phyloP scores from a whole-genome alignment of 2,797 vertebrate species.

The Serranus cabrilla region DNA sequence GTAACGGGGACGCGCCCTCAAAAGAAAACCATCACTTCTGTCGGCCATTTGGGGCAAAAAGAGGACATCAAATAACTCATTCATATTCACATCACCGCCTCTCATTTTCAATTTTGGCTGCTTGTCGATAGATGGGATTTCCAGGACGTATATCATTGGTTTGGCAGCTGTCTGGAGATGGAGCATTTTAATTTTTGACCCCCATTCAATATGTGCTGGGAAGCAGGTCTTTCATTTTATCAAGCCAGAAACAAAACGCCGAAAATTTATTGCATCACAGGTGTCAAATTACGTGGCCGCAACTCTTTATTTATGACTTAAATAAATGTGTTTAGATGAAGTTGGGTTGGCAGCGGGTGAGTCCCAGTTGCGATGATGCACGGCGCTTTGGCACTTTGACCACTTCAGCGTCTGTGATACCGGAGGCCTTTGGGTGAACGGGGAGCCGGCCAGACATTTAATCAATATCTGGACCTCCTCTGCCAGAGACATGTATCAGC shows the following conservation, averaged over 20 bases:
- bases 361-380: constrained; percentile 33
- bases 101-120: constrained; percentile 57
- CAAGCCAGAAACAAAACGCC: constrained; percentile 49
- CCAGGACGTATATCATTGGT: constrained; percentile 48
- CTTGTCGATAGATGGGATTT: constrained; percentile 47
- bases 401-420: constrained; percentile 39
- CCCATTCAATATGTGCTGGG: constrained; percentile 35
- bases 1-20: not conserved
- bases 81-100: constrained; percentile 52
- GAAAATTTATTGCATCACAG: constrained; percentile 45
- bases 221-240: constrained; percentile 48
- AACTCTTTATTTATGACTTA: constrained; percentile 56
- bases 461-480: constrained; percentile 75
- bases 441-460: constrained; percentile 63
- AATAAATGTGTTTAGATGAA: constrained; percentile 60
- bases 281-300: constrained; percentile 45
- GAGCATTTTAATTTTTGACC: constrained; percentile 55
- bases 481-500: constrained; percentile 47
- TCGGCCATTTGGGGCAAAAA: constrained; percentile 30
- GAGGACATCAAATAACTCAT: constrained; percentile 54
- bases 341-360: constrained; percentile 41
- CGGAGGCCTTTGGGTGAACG: constrained; percentile 36
- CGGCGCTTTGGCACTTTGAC: constrained; percentile 52
- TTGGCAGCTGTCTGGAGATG: constrained; percentile 50
- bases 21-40: constrained; percentile 25